phyloP scores from a whole-genome alignment of 1,140 invertebrate species.

The Tribolium castaneum region DNA sequence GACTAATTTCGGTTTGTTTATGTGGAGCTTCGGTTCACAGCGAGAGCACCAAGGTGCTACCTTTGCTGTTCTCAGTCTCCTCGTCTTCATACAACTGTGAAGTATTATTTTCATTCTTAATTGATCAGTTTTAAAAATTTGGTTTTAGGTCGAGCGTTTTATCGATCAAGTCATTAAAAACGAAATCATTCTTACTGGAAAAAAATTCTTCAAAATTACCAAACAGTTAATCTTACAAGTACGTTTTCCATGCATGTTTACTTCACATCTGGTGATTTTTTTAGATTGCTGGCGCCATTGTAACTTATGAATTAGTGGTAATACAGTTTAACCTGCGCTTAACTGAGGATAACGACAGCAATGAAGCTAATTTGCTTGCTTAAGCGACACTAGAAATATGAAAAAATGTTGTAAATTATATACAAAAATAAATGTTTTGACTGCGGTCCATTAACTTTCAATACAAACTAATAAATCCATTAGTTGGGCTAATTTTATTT shows the following conservation, averaged over 20 bases:
- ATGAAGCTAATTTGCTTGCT: background rate
- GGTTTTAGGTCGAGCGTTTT: background rate
- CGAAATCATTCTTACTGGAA: constrained; percentile 2
- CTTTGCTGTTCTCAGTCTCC: background rate
- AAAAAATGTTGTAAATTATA: no score
- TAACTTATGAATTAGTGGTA: constrained; percentile 76
- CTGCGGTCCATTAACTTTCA: background rate
- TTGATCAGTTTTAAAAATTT: no score
- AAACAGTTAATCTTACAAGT: constrained; percentile 9
- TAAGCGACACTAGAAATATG: no score
- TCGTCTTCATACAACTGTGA: background rate
- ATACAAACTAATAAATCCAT: background rate
- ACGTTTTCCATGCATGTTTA: background rate
- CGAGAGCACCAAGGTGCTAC: background rate
- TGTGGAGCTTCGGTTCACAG: constrained; percentile 4
- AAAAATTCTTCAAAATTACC: constrained; percentile 17
- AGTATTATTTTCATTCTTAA: no score
- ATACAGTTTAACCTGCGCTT: constrained; percentile 69
- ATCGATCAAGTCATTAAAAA: constrained; percentile 7
- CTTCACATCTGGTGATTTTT: constrained; percentile 49
- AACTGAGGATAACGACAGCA: background rate
- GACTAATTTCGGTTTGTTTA: constrained; percentile 1
- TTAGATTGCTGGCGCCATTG: constrained; percentile 76
- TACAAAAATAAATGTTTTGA: no score
- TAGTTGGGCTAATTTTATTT: no score